Evolutionary conservation across 37 sponge, comb jelly and placozoan genomes (phyloP), one percentile per base, ranked within the genome.

Genomic region (Petrosia ficiformis): DNA sequence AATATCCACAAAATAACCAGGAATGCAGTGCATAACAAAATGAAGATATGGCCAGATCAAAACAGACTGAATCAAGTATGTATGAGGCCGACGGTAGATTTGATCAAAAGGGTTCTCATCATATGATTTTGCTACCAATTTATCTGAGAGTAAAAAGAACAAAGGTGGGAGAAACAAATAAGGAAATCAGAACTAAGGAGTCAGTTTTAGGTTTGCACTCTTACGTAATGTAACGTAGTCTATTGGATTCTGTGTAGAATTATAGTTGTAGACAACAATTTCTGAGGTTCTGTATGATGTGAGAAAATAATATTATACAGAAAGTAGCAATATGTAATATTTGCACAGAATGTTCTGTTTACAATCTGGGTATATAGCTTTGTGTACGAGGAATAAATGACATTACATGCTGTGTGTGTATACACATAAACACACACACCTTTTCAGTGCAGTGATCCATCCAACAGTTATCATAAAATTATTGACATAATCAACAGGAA

Each of bases 401-500:
- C n/a, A n/a, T n/a, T n/a, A n/a, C n/a, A n/a, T n/a, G n/a, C n/a
- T n/a, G n/a, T n/a, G n/a, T n/a, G n/a, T n/a, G n/a, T n/a, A n/a
- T n/a, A n/a, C n/a, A 33, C 32, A 14, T 66, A 38, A 5, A 5
- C 21, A 14, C 54, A 70, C 70, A 41, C 56, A 81, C 76, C 22
- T 42, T 14, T 74, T 37, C 30, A 48, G 69, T 3, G 67, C 84
- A n/a, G 79, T 79, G 39, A 57, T 34, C 89, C 91, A 90, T 2
- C 88, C 91, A 0, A 84, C 65, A 54, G 79, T 44, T 39, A 90
- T 71, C 34, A 94, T 56, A 77, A 80, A 69, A 68, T 94, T 94
- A 64, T 78, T 82, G 57, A 79, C 76, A 26, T 67, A 54, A 34
- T 90, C 92, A 19, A 90, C 88, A 22, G 95, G 95, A 2, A 90